Evolutionary conservation across 2,888 invertebrate genomes (phyloP).

Genomic region (Cerceris rybyensis): DNA sequence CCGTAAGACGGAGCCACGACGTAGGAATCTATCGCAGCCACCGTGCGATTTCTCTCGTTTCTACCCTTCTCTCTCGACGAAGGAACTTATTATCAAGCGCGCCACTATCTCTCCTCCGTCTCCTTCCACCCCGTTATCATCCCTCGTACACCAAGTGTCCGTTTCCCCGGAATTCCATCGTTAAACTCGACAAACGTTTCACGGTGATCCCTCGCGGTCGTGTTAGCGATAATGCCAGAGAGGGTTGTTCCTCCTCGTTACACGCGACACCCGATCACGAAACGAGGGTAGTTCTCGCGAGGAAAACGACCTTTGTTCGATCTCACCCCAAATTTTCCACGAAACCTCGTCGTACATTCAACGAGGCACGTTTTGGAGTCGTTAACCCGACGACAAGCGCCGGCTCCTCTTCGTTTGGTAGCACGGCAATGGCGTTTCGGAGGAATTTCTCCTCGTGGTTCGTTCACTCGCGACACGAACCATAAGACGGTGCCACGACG

Average conservation of each 20-base stretch:
- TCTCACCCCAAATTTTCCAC: constrained; percentile 16
- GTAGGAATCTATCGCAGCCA: constrained; percentile 6
- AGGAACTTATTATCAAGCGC: background rate
- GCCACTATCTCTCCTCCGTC: background rate
- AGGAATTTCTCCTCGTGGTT: constrained; percentile 2
- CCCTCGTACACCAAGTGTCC: too few relatives aligned
- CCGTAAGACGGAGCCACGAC: background rate
- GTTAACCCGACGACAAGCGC: constrained; percentile 61
- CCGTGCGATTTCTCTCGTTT: background rate
- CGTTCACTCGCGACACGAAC: background rate
- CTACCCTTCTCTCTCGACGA: background rate
- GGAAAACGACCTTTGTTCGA: constrained; percentile 21
- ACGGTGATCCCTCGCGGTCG: too few relatives aligned
- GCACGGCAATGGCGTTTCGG: constrained; percentile 57
- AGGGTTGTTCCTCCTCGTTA: too few relatives aligned
- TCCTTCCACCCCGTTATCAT: background rate
- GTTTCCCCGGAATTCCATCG: too few relatives aligned
- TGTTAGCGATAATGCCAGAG: too few relatives aligned
- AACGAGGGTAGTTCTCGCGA: constrained; percentile 10
- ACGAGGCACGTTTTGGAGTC: constrained; percentile 56
- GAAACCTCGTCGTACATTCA: constrained; percentile 46
- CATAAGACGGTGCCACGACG: background rate
- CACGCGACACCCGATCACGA: too few relatives aligned
- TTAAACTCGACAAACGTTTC: too few relatives aligned
- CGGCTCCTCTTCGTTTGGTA: constrained; percentile 17